These are phyloP conservation scores for Periophthalmodon schlosseri DNA, from an alignment of 2,113 vertebrate genomes.

Conservation along the genomic window DNA sequence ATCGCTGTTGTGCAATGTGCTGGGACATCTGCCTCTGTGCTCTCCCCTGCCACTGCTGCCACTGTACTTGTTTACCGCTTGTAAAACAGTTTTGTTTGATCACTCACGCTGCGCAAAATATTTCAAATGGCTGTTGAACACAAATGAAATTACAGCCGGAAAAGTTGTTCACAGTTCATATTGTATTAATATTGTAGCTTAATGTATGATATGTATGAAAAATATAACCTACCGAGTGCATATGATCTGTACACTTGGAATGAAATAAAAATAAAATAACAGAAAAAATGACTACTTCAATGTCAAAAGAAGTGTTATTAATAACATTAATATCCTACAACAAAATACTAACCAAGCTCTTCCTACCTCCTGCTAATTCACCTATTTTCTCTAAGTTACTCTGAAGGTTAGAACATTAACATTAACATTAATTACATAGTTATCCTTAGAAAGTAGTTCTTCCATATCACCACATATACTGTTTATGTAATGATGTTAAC, in stretches of 20 bases:
- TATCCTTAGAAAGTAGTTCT: too few relatives aligned
- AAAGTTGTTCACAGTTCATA: background rate
- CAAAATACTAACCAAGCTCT: too few relatives aligned
- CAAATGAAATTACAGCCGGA: background rate
- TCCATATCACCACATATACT: too few relatives aligned
- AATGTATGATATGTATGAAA: background rate
- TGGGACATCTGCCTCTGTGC: slow-evolving; percentile 63
- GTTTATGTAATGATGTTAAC: too few relatives aligned
- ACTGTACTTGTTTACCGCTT: slow-evolving; percentile 37
- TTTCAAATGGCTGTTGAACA: background rate
- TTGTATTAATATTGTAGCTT: background rate
- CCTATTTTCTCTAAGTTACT: too few relatives aligned
- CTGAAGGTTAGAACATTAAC: too few relatives aligned
- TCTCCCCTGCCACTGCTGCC: slow-evolving; percentile 33
- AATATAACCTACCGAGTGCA: background rate
- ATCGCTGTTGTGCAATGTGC: slow-evolving; percentile 63
- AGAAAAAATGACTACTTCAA: too few relatives aligned
- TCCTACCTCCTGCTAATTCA: too few relatives aligned
- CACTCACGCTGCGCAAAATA: background rate
- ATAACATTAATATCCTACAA: too few relatives aligned
- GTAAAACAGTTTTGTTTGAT: slow-evolving; percentile 24
- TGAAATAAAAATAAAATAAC: background rate
- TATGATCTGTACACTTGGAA: too few relatives aligned
- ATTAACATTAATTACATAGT: too few relatives aligned
- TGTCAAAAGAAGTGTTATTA: too few relatives aligned